Evolutionary conservation across 2,797 vertebrate species (phyloP).

Genomic region (Notamacropus eugenii): DNA sequence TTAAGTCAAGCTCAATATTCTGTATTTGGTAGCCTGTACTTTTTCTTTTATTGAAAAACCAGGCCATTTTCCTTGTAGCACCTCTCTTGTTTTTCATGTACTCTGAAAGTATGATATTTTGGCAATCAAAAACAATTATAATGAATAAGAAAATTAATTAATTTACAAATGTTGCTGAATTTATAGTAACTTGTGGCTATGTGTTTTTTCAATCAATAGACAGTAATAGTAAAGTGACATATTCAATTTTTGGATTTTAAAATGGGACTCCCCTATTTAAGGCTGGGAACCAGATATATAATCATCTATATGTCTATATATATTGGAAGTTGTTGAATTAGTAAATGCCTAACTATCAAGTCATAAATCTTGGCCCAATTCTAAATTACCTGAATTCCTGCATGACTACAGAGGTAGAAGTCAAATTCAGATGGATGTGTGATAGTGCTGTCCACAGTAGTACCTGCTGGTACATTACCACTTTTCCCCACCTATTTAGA

Average conservation of each 20-base stretch:
- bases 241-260: neutral
- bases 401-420: slow-evolving; percentile 99
- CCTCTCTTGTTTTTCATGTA: neutral
- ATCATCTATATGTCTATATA: neutral
- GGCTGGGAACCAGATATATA: neutral
- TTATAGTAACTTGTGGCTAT: neutral
- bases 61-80: neutral
- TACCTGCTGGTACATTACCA: slow-evolving; percentile 98
- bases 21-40: neutral
- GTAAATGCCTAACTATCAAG: slow-evolving; percentile 43
- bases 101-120: neutral
- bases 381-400: slow-evolving; percentile 95
- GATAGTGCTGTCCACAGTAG: slow-evolving; percentile 99
- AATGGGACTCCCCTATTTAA: neutral
- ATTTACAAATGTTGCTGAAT: neutral
- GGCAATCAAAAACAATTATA: neutral
- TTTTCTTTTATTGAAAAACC: neutral
- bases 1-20: neutral
- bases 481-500: slow-evolving; percentile 95
- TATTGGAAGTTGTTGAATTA: slow-evolving; percentile 25
- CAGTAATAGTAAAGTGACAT: neutral
- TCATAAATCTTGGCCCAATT: slow-evolving; percentile 58
- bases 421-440: slow-evolving; percentile 99
- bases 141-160: neutral
- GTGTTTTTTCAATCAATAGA: neutral